A percentile compares a stretch with the other conserved stretches of the same genome.
phyloP scores from a whole-genome alignment of 2,888 invertebrate species.

The Atrina japonica region DNA sequence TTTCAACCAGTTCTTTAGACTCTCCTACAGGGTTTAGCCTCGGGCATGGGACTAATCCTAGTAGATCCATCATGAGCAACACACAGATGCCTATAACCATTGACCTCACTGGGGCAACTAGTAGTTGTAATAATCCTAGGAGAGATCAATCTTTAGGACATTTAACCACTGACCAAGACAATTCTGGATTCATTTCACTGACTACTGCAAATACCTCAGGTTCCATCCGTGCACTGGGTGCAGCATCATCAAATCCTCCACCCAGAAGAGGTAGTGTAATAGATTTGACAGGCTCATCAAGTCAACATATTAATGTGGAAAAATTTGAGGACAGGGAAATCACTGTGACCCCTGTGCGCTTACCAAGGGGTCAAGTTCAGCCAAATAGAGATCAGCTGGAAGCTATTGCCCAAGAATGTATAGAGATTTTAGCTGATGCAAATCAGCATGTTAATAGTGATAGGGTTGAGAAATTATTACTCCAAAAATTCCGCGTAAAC shows the following conservation, averaged over 20 bases:
- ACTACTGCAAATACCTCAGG: background rate
- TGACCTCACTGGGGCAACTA: background rate
- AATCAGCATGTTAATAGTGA: constrained; percentile 71
- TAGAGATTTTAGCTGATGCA: constrained; percentile 71
- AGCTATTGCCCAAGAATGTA: constrained; percentile 71
- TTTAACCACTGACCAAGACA: constrained; percentile 11
- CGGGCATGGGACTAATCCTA: too few species aligned
- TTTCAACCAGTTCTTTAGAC: constrained; percentile 22
- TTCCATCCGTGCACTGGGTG: background rate
- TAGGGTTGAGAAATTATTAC: constrained; percentile 67
- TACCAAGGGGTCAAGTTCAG: background rate
- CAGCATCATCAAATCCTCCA: background rate
- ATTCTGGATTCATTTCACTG: constrained; percentile 24
- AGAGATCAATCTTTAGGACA: background rate
- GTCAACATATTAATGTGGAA: constrained; percentile 44
- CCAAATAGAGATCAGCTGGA: constrained; percentile 60
- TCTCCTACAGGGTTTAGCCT: constrained; percentile 1
- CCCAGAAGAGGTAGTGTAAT: too few species aligned
- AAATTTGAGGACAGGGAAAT: constrained; percentile 56
- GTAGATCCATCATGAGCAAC: background rate
- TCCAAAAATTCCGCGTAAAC: constrained; percentile 56
- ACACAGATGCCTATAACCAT: background rate
- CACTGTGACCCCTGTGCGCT: constrained; percentile 21
- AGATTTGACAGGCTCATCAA: too few species aligned
- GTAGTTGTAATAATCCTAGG: too few species aligned